These are phyloP conservation scores for Dugesia japonica DNA, from an alignment of 2,888 invertebrate genomes.

Conservation along the genomic window DNA sequence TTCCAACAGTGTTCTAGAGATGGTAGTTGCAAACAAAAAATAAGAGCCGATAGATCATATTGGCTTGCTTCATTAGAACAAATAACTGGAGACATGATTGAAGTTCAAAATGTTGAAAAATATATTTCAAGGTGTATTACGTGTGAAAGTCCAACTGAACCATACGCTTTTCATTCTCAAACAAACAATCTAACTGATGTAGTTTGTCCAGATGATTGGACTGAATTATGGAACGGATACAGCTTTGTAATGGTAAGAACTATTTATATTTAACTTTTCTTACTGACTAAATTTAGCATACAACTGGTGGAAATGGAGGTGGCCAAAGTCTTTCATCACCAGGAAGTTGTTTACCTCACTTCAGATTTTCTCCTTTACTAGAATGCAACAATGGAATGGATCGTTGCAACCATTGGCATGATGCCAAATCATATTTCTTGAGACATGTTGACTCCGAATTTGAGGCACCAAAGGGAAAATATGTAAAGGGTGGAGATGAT, in stretches of 20 bases:
- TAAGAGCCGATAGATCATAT: conserved; percentile 43
- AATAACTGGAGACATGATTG: conserved; percentile 16
- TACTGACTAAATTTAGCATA: conserved; percentile 16
- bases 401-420: conserved; percentile 32
- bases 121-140: conserved; percentile 27
- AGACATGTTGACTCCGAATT: conserved; percentile 31
- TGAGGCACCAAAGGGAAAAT: background rate
- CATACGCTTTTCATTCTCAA: conserved; percentile 33
- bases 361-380: conserved; percentile 30
- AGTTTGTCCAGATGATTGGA: conserved; percentile 30
- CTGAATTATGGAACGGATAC: conserved; percentile 32
- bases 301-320: conserved; percentile 32
- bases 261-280: background rate
- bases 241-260: conserved; percentile 32
- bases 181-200: background rate
- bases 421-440: conserved; percentile 32
- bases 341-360: conserved; percentile 31
- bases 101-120: conserved; percentile 24
- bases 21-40: conserved; percentile 45
- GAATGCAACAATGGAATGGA: conserved; percentile 35
- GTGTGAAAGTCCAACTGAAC: conserved; percentile 25
- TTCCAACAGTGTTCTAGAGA: conserved; percentile 42
- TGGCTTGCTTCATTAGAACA: conserved; percentile 32
- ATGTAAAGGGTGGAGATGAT: background rate
- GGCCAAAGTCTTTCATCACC: conserved; percentile 34